Evolutionary conservation across 2,113 vertebrate species (phyloP).

Genomic region (Scopus umbretta): DNA sequence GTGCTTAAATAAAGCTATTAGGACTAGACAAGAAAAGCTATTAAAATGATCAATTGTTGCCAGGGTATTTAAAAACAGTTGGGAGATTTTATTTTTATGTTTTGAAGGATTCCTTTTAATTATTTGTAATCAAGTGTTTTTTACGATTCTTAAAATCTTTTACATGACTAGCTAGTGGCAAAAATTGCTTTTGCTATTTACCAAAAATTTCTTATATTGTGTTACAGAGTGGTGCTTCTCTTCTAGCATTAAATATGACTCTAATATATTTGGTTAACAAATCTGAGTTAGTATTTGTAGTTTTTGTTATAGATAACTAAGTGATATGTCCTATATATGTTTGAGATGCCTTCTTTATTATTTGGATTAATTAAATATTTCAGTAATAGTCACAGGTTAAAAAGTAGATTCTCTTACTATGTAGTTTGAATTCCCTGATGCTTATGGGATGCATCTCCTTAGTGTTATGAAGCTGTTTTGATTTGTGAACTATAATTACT

Average conservation of each 20-base stretch:
- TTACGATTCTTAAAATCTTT: not conserved
- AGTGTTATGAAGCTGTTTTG: conserved; percentile 31
- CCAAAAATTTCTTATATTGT: not conserved
- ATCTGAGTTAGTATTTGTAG: not conserved
- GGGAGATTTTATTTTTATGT: not conserved
- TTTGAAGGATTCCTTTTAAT: not conserved
- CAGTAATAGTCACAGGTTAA: not conserved
- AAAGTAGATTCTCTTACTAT: not conserved
- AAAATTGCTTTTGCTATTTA: not conserved
- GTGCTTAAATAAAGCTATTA: not conserved
- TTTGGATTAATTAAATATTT: not conserved
- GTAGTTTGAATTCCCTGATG: not conserved
- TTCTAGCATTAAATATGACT: not conserved
- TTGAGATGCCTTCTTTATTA: not conserved
- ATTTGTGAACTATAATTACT: conserved; percentile 23
- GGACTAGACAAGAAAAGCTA: not conserved
- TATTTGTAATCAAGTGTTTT: not conserved
- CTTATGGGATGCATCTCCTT: not conserved
- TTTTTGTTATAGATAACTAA: not conserved
- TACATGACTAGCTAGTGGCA: not conserved
- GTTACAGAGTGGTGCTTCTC: not conserved
- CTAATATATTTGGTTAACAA: not conserved
- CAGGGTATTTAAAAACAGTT: not conserved
- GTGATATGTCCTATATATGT: not conserved
- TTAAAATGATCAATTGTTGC: not conserved